Evolutionary conservation across 1,140 invertebrate genomes (phyloP).

Genomic region (Listronotus bonariensis): DNA sequence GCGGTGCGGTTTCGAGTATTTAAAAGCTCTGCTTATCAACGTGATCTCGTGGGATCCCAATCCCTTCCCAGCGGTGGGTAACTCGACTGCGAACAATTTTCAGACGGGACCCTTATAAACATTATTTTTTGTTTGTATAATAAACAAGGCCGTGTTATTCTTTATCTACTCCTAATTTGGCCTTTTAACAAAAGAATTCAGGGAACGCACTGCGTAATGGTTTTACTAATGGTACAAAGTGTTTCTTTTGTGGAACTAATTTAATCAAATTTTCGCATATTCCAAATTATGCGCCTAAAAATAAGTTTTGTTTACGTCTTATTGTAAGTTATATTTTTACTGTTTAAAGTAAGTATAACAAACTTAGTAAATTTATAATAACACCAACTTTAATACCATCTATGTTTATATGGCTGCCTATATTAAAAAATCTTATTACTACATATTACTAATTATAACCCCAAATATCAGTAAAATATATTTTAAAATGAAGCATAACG

Average conservation of each 20-base stretch:
- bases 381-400: too few species aligned
- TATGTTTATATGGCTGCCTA: too few species aligned
- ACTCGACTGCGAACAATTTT: conserved; percentile 27
- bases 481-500: too few species aligned
- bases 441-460: too few species aligned
- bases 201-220: conserved; percentile 18
- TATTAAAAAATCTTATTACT: too few species aligned
- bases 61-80: conserved; percentile 26
- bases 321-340: too few species aligned
- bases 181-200: conserved; percentile 22
- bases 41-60: conserved; percentile 41
- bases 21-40: conserved; percentile 54
- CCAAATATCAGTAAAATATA: too few species aligned
- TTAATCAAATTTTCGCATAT: conserved; percentile 20
- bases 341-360: too few species aligned
- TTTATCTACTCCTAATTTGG: conserved; percentile 25
- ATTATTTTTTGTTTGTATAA: conserved; percentile 36
- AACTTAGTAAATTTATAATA: too few species aligned
- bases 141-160: conserved; percentile 23
- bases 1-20: conserved; percentile 49
- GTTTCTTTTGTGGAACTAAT: conserved; percentile 28
- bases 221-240: conserved; percentile 16
- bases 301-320: too few species aligned
- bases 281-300: not conserved
- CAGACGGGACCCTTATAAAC: conserved; percentile 32